Evolutionary conservation across 2,113 vertebrate species (phyloP).

Genomic region (Romanogobio albipinnatus): DNA sequence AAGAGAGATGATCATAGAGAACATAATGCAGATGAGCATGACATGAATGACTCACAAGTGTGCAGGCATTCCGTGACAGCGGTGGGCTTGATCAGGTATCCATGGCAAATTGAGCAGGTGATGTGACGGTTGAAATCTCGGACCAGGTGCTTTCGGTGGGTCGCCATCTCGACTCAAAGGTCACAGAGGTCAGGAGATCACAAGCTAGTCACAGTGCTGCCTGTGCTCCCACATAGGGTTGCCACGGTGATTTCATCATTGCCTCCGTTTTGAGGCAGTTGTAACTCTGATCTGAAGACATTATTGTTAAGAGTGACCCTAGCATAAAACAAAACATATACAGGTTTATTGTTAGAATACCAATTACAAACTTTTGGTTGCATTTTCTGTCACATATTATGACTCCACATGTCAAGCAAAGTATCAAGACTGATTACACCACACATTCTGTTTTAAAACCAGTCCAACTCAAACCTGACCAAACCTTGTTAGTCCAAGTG

Average conservation of each 20-base stretch:
- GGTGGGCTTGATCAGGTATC: constrained; percentile 89
- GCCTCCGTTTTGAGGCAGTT: neutral
- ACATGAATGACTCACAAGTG: constrained; percentile 81
- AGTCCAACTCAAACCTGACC: constrained; percentile 7
- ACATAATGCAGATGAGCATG: neutral
- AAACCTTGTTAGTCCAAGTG: neutral
- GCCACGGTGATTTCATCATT: constrained; percentile 36
- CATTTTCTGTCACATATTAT: neutral
- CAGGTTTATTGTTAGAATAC: neutral
- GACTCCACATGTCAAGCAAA: neutral
- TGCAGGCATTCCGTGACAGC: constrained; percentile 90
- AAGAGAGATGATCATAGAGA: neutral
- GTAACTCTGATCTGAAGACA: constrained; percentile 19
- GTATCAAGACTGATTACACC: neutral
- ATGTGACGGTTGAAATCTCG: constrained; percentile 90
- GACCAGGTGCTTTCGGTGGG: constrained; percentile 86
- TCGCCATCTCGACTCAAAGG: constrained; percentile 82
- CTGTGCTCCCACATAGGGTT: neutral
- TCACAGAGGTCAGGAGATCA: constrained; percentile 62
- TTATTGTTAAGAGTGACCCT: constrained; percentile 2
- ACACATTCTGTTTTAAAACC: constrained; percentile 1
- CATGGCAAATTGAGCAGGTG: constrained; percentile 89
- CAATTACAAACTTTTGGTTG: neutral
- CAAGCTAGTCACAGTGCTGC: constrained; percentile 32
- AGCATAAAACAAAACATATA: neutral